Evolutionary conservation across 2,888 invertebrate species (phyloP), one percentile per base, ranked within the genome.

Genomic region (Microplitis manilae): DNA sequence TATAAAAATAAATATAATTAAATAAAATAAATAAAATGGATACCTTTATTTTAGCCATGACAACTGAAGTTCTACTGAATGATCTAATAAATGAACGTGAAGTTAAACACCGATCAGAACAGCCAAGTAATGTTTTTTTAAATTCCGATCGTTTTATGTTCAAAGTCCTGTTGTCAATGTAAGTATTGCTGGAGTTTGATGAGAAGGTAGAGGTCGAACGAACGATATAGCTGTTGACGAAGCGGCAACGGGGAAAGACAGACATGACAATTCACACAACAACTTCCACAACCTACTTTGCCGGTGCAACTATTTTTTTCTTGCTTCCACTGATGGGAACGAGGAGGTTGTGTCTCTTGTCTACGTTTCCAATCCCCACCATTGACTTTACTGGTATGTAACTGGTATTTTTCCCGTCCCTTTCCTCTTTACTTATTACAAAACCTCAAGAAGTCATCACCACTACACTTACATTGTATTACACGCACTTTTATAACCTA

Each of bases 31-130:
- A n/a, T 64, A 8, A 5, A 60, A 1, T 50, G 69, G 77, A 80
- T 73, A 89, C 89, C 88, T 89, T 86, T 77, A 89, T 89, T 84
- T 89, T 89, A 2, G 83, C 85, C 89, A 89, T 89, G 61, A 82
- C 81, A 76, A 81, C 78, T 20, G 85, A 78, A 5, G 87, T 85
- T 61, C 73, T 73, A 77, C 82, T 79, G 65, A 85, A 81, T 20
- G 77, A 80, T 65, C 83, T 82, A 9, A 74, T 77, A 41, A 84
- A 59, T 13, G 81, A 80, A 2, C 69, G 13, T 38, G n/a, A 20
- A 4, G 76, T 72, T 9, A 75, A 69, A 38, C 65, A 62, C 69
- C 59, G 69, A 78, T 68, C 67, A 15, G 77, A 65, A 73, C 64
- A 59, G 65, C 69, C 30, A 30, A 79, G 8, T 5, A 77, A 69